Evolutionary conservation across 2,888 invertebrate genomes (phyloP), one percentile per base, ranked within the genome.

Genomic region (Notodonta dromedarius): DNA sequence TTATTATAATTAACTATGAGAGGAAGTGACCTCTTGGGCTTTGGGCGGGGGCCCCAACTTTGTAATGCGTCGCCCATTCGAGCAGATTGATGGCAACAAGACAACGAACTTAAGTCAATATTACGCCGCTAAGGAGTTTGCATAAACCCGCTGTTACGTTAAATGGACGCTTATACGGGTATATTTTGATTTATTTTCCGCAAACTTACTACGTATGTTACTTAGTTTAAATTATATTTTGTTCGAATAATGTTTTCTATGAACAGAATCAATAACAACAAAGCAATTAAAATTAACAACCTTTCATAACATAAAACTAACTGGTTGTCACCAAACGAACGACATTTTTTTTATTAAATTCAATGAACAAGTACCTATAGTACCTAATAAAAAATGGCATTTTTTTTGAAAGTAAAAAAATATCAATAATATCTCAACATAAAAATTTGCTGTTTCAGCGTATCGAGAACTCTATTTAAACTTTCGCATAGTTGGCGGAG

Each of bases 1-100:
- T 91, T 92, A 92, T 89, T 86, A 91, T 91, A 92, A 92, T 91
- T 93, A 92, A 93, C 88, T 89, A 84, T 85, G 83, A 88, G 87
- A 88, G 91, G 90, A 91, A 92, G 86, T 92, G 92, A 91, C 92
- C 92, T 91, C 89, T 86, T 77, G 86, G 90, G 90, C 80, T 87
- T 87, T 78, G 67, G 77, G 77, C 63, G 76, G 81, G 84, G 84
- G 78, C 77, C 71, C 78, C 77, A 89, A 89, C 87, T 89, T 87
- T 78, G 85, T 89, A 90, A 89, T 88, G 79, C 79, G 80, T 77
- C 77, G 79, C 81, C 90, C 87, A 90, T 91, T 92, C 87, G 80
- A 77, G 80, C 81, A 90, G 91, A 93, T 91, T 90, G 90, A 93
- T 93, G 79, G 87, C 73, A 82, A 91, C 91, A 91, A 88, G 89